Base-by-base conservation (phyloP, 2,797 vertebrate genomes). In the Siniperca undulata region DNA sequence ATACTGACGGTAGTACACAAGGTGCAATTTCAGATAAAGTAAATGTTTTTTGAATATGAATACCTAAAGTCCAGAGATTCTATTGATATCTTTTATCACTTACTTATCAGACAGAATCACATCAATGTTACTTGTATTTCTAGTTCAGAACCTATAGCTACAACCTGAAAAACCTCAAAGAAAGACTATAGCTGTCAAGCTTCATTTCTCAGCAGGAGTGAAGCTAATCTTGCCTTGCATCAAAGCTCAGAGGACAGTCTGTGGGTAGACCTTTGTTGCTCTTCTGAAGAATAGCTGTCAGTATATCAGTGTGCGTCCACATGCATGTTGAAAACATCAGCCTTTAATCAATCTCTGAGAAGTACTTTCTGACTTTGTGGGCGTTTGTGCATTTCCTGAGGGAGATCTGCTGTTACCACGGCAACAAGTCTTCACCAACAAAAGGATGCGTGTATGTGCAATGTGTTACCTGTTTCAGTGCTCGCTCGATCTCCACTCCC, bases 401-500 rank as follows among this genome's bases (percentile, higher is more conserved):
- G 24, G 85, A 70, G 61, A 76, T 65, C 48, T 77, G 52, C 73
- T 62, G 89, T 94, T 87, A 80, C 90, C 85, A 80, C 2, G 52
- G 87, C 77, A 86, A 93, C 89, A 52, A 36, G 34, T 79, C 42
- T 72, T 84, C 60, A 20, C 42, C 60, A 78, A 74, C 70, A 65
- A 67, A 67, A 70, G 24, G 30, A 44, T 42, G 67, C 48, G 14
- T 42, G 24, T 52, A 24, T 58, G 27, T 74, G 24, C 19, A 38
- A 27, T 3, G 46, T 52, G 70, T 95, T 82, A 99, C 98, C 97
- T 99, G 98, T 94, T 99, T 99, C 56, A 99, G 95, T 1, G 98
- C 98, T 82, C 98, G 96, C 93, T 99, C 98, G 65, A 99, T 99
- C 94, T 99, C 98, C 84, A 99, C 97, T 22, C 98, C 98, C 91